Base-by-base conservation (phyloP, 2,113 vertebrate species). In the Microcebus griseorufus region DNA sequence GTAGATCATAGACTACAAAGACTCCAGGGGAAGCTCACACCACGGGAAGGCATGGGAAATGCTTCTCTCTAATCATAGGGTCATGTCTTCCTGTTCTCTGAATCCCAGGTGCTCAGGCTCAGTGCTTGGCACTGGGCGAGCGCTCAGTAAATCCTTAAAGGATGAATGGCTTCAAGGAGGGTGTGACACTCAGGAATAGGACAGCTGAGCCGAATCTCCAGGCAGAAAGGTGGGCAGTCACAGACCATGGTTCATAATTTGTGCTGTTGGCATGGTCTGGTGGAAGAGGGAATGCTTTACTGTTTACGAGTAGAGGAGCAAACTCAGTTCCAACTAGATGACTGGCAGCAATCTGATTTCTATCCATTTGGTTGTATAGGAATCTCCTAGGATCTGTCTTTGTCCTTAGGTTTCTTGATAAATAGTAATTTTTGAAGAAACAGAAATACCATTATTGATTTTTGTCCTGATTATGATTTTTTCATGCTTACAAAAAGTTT, bases 381-480 rank as follows among this genome's bases (percentile, higher is more conserved):
- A n/a, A 13, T 16, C 13, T 93, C n/a, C 60, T 75, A 73, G 72
- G 32, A 88, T 53, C 79, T 55, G 16, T 78, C 60, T 73, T 87
- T 86, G 14, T 86, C 48, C 48, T 78, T 69, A 65, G 5, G 23
- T 67, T 94, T 93, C 55, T 91, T 60, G 65, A 62, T 60, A 87
- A 86, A 87, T 29, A 62, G 13, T 62, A 42, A 32, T 86, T 92
- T 86, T 58, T 64, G 14, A 73, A 80, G 17, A 90, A 93, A 90
- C 23, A 93, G 25, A 92, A 70, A 72, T 80, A 37, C 65, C 37
- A 93, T 55, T 82, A 90, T 80, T 94, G 75, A 90, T 69, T 90
- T 16, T 93, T 93, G 94, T 82, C 60, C 69, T 83, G 42, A 84
- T 94, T 76, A 58, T 58, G 70, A 42, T 65, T 89, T 93, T 95